phyloP scores from a whole-genome alignment of 1,140 invertebrate species.

The Pseudomyrmex concolor region DNA sequence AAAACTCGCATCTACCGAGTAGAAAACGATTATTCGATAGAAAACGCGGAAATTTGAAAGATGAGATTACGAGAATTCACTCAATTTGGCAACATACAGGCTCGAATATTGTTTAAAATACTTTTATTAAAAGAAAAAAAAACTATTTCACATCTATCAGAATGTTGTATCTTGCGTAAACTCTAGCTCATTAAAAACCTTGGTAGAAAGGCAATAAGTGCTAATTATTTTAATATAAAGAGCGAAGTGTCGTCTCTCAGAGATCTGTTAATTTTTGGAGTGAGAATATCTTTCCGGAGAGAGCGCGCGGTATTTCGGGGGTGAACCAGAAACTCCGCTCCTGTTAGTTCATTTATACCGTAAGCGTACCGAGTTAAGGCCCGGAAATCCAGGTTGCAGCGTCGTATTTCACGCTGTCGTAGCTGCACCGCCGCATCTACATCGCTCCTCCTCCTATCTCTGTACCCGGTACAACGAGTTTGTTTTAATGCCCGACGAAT shows the following conservation, averaged over 20 bases:
- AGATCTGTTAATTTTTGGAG: slow-evolving; percentile 41
- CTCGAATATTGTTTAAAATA: too few relatives aligned
- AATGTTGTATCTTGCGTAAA: background rate
- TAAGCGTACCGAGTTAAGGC: slow-evolving; percentile 58
- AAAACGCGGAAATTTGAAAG: slow-evolving; percentile 14
- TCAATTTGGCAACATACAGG: too few relatives aligned
- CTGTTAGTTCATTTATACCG: slow-evolving; percentile 58
- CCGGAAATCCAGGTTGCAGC: slow-evolving; percentile 59
- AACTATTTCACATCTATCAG: background rate
- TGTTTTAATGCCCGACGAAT: slow-evolving; percentile 47
- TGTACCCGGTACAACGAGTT: slow-evolving; percentile 33
- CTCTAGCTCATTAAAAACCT: background rate
- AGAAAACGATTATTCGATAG: too few relatives aligned
- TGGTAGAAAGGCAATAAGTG: background rate
- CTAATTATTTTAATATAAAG: background rate
- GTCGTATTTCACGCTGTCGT: slow-evolving; percentile 58
- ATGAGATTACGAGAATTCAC: background rate
- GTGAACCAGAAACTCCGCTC: slow-evolving; percentile 50
- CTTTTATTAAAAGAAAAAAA: background rate
- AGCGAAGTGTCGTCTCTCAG: slow-evolving; percentile 29
- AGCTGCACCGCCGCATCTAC: slow-evolving; percentile 40
- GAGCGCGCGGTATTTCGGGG: slow-evolving; percentile 31
- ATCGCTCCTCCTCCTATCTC: slow-evolving; percentile 29
- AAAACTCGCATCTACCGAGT: too few relatives aligned
- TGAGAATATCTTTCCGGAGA: slow-evolving; percentile 14